Base-by-base conservation (phyloP, 92 coral and sea anemone species). In the Epizoanthus scotinus region DNA sequence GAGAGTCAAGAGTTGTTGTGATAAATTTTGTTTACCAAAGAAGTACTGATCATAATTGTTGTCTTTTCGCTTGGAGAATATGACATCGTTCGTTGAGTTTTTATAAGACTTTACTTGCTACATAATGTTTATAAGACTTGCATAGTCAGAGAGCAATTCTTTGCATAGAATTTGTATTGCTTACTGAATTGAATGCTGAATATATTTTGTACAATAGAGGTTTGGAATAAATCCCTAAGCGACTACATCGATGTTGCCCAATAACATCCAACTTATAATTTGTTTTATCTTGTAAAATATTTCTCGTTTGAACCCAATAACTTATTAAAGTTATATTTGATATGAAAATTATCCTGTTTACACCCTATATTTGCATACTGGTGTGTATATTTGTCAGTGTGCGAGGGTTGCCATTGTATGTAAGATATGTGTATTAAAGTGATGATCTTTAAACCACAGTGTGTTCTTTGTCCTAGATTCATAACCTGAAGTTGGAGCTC, bases 401-500 rank as follows among this genome's bases (percentile, higher is more conserved):
- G 5, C 1, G 14, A 36, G 24, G 17, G 38, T 10, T 19, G 18
- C 6, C 38, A 58, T 75, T 75, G 81, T 59, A 44, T 57, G 52
- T 57, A 57, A 21, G 44, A 75, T 44, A 59, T 73, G 17, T 73
- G 8, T 60, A 75, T 75, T 75, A 75, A 75, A 75, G 81, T 75
- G 81, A 75, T 75, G 68, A 44, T 12, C 8, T 75, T 75, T 58
- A 75, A 75, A 75, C 68, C 20, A 8, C 52, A 75, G 81, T 75
- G 42, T 75, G 67, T 67, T 75, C 81, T 75, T 63, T 75, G 81
- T 75, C 44, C 55, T 75, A 75, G 81, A 75, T 75, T 59, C 81
- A 75, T 75, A 75, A 75, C 81, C 81, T 75, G 55, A 75, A 75
- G 81, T 59, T 75, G 81, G 81, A 59, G 38, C 81, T 75, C 49